Evolutionary conservation across 2,113 vertebrate genomes (phyloP).

Genomic region (Mastomys natalensis): DNA sequence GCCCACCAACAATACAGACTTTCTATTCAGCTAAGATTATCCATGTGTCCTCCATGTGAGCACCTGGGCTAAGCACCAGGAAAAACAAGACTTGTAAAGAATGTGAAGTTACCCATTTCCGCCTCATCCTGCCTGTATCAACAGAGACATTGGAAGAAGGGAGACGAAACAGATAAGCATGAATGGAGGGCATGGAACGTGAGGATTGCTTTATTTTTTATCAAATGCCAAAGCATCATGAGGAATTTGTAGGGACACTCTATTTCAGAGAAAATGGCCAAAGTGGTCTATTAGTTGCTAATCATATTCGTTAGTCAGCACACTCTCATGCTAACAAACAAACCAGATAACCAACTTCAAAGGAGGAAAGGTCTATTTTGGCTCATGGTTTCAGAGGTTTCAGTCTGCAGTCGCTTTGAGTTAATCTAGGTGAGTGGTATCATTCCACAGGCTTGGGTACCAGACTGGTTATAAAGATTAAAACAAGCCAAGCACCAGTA

Average conservation of each 20-base stretch:
- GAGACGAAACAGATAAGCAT: background rate
- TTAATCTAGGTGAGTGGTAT: background rate
- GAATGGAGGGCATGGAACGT: background rate
- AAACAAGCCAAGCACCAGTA: background rate
- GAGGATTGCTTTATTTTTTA: background rate
- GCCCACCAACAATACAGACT: background rate
- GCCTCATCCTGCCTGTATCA: background rate
- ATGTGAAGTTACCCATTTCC: background rate
- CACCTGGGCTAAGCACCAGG: background rate
- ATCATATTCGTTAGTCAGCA: background rate
- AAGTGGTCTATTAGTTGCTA: background rate
- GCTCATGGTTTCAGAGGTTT: background rate
- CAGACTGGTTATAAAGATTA: background rate
- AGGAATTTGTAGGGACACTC: too few species aligned
- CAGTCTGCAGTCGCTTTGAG: background rate
- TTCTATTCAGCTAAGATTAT: background rate
- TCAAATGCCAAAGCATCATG: background rate
- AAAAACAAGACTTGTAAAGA: background rate
- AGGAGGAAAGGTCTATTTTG: background rate
- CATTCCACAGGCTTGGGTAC: background rate
- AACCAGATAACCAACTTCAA: background rate
- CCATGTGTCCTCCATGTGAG: background rate
- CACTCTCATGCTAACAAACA: background rate
- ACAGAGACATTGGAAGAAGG: background rate
- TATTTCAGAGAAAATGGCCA: background rate